Base-by-base conservation (phyloP, 2,797 vertebrate species). In the Echeneis naucrates region DNA sequence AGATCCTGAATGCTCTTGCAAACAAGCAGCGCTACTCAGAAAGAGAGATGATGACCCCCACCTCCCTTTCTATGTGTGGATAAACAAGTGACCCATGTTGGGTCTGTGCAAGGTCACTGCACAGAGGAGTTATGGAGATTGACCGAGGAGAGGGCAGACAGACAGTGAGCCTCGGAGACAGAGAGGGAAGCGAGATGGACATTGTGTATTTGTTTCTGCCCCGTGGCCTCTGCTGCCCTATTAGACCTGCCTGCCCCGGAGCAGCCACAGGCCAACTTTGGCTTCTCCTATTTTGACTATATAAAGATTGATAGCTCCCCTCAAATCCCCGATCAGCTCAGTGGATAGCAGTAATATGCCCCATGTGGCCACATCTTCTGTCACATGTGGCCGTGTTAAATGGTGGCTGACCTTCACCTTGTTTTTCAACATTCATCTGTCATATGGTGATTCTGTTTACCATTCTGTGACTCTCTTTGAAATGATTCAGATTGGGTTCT, bases 41-140 rank as follows among this genome's bases (percentile, higher is more conserved):
- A 68, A 11, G 60, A 75, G 76, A 64, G 68, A 75, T 54, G 84
- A 76, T 68, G 71, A 83, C 70, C 59, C 52, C 61, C 48, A 8
- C 30, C 32, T 35, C 42, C 30, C 65, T 60, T 62, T 62, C 59
- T 6, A 35, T 73, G 76, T 66, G 68, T 66, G 81, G 85, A 85
- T 79, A 87, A 88, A 91, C 79, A 85, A 87, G 79, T 78, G 80
- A 78, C 82, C 82, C 71, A 68, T 8, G 59, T 76, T 79, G 77
- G 72, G 88, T 81, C 72, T 79, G 76, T 19, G 61, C 81, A 81
- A 82, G 87, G 87, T 89, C 84, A 88, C 56, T 58, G 75, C 71
- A 77, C 81, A 86, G 79, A 38, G 42, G 76, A 82, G 84, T 71
- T 81, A 83, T 77, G 66, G 68, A 85, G 74, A 71, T 71, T 59